A percentile compares a stretch with the other conserved stretches of the same genome.
Conservation (phyloP, 2,888 invertebrate genomes). For the Chalcosyrphus nemorum region DNA sequence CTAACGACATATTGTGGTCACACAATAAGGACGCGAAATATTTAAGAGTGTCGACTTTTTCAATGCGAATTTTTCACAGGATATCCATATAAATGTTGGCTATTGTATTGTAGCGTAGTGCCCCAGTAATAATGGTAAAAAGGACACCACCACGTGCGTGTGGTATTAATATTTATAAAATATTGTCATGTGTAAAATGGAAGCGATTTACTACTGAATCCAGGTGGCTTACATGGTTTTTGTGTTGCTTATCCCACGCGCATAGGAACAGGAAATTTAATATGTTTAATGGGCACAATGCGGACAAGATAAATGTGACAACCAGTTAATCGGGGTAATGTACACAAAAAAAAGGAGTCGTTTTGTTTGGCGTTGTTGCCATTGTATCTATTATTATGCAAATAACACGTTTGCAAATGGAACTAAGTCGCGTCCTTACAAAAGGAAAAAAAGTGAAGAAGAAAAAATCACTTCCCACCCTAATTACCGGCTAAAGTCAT, state of each 20-base stretch:
- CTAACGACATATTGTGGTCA: slow-evolving; percentile 64
- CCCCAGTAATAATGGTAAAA: slow-evolving; percentile 37
- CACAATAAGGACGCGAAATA: slow-evolving; percentile 32
- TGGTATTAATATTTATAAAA: slow-evolving; percentile 66
- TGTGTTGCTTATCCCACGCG: not conserved
- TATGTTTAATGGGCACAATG: slow-evolving; percentile 25
- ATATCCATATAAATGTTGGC: slow-evolving; percentile 20
- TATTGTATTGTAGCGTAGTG: slow-evolving; percentile 17
- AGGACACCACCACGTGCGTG: slow-evolving; percentile 44
- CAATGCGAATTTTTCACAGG: slow-evolving; percentile 18
- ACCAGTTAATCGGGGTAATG: not conserved
- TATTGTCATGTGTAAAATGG: slow-evolving; percentile 33
- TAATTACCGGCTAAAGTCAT: not conserved
- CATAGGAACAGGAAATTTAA: slow-evolving; percentile 5
- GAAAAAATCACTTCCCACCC: not conserved
- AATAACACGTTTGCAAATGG: not conserved
- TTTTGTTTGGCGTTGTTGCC: not conserved
- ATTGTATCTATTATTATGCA: not conserved
- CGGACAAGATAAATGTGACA: not conserved
- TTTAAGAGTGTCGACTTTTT: slow-evolving; percentile 18
- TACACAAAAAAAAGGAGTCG: not conserved
- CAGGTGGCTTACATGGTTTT: slow-evolving; percentile 58
- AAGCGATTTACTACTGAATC: slow-evolving; percentile 27
- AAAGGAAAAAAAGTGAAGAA: too few species aligned
- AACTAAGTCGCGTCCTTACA: not conserved